Base-by-base conservation (phyloP, 2,113 vertebrate genomes). In the Ellobius talpinus region DNA sequence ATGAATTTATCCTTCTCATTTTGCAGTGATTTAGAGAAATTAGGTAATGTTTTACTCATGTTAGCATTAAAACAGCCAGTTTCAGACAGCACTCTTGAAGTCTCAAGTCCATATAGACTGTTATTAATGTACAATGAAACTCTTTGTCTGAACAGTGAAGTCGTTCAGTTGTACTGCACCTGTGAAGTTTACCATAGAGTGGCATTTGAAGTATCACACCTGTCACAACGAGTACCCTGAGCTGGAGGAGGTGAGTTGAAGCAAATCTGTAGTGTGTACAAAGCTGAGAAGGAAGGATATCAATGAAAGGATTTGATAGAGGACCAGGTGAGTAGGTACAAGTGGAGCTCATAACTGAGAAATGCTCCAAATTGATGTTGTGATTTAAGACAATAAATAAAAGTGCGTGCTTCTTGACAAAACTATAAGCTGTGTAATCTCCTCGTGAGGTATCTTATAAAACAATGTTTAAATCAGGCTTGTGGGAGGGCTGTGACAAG, bases 161-260 rank as follows among this genome's bases (percentile, higher is more conserved):
- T 97, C 95, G 4, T 99, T 98, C 98, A 93, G 72, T 68, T 99
- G 99, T 97, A 98, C 98, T 5, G 97, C 98, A 61, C 97, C 98
- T 39, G 58, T 99, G 89, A 97, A 90, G 17, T 98, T 99, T 93
- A 98, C 97, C 72, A 98, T 99, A 90, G 96, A 97, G 50, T 99
- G 99, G 99, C 97, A 98, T 97, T 98, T 99, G 95, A 99, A 99
- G 94, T 99, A 98, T 97, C 98, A 99, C 87, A 99, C 98, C 31
- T 99, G 99, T 97, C 98, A 99, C 98, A 99, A 99, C 96, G 98
- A 99, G 11, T 99, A 98, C 97, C 97, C 96, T 95, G 98, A 98
- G 55, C 97, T 99, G 94, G 99, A 99, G 93, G 99, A 99, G 13
- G 99, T 99, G 97, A 99, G 99, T 98, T 78, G 94, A 87, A 85